phyloP scores from a whole-genome alignment of 2,888 invertebrate species.

The Pheosia gnoma region DNA sequence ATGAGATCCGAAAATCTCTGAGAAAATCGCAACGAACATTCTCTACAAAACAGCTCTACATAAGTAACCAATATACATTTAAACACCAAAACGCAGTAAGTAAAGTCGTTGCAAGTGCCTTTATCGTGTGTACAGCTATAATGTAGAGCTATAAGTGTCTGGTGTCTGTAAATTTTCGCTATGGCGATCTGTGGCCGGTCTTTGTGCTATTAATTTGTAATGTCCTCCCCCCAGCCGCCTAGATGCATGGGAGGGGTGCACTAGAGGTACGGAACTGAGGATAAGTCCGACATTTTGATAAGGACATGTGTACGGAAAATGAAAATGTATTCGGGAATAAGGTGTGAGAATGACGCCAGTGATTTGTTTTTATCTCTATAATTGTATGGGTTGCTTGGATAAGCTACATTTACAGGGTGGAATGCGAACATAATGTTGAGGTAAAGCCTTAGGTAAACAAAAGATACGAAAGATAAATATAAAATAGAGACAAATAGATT shows the following conservation, averaged over 20 bases:
- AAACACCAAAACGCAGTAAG: constrained; percentile 44
- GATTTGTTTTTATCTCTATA: background rate
- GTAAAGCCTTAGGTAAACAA: too few relatives aligned
- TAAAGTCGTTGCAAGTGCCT: constrained; percentile 42
- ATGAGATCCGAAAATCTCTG: too few relatives aligned
- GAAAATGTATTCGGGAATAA: background rate
- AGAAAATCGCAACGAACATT: too few relatives aligned
- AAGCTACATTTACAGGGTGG: too few relatives aligned
- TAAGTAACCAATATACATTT: constrained; percentile 24
- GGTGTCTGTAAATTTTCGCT: constrained; percentile 80
- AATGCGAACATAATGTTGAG: too few relatives aligned
- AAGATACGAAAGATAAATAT: too few relatives aligned
- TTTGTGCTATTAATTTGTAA: constrained; percentile 53
- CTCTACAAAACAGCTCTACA: background rate
- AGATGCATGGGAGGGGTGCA: constrained; percentile 62
- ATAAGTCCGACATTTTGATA: constrained; percentile 49
- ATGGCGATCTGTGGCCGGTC: constrained; percentile 81
- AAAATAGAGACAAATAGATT: too few relatives aligned
- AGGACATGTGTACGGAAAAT: constrained; percentile 10
- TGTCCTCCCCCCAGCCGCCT: constrained; percentile 42
- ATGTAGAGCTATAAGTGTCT: constrained; percentile 70
- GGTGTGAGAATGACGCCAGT: background rate
- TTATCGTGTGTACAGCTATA: constrained; percentile 59
- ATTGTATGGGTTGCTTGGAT: background rate
- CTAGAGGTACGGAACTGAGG: constrained; percentile 47